A percentile compares a stretch with the other conserved stretches of the same genome.
Conservation (phyloP, 2,113 vertebrate genomes). For the Himantopus leucocephalus region DNA sequence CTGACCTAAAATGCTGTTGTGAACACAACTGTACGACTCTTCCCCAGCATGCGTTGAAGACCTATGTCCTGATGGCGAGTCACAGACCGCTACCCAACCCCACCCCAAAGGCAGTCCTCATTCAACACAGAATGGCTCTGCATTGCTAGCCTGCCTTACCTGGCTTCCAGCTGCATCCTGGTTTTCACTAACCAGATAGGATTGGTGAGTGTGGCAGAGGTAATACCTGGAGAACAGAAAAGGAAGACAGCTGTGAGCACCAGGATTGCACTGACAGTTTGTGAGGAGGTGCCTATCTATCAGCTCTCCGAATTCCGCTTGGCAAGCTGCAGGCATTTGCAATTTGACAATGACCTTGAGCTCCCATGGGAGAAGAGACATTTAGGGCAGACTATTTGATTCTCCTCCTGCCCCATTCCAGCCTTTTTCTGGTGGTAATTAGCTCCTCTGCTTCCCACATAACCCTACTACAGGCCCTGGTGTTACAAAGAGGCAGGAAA, state of each 20-base stretch:
- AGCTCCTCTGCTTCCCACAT: background rate
- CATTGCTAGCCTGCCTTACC: constrained; percentile 10
- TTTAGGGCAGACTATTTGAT: background rate
- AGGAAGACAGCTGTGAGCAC: background rate
- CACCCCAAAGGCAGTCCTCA: background rate
- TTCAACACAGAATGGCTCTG: background rate
- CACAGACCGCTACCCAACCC: background rate
- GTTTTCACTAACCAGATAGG: constrained; percentile 74
- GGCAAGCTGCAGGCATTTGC: background rate
- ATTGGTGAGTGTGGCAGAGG: constrained; percentile 58
- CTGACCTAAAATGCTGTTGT: background rate
- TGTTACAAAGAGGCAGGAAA: background rate
- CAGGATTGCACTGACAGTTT: background rate
- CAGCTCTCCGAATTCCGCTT: background rate
- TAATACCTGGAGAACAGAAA: constrained; percentile 40
- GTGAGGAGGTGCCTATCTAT: background rate
- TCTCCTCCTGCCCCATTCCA: background rate
- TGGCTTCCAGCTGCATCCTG: constrained; percentile 67
- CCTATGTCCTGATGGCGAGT: background rate
- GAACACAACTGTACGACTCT: background rate
- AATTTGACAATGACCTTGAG: constrained; percentile 3
- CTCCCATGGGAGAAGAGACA: background rate
- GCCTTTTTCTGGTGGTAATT: background rate
- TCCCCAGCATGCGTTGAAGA: background rate
- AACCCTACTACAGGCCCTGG: background rate